phyloP scores from a whole-genome alignment of 2,113 vertebrate species.

The Haemorhous mexicanus region DNA sequence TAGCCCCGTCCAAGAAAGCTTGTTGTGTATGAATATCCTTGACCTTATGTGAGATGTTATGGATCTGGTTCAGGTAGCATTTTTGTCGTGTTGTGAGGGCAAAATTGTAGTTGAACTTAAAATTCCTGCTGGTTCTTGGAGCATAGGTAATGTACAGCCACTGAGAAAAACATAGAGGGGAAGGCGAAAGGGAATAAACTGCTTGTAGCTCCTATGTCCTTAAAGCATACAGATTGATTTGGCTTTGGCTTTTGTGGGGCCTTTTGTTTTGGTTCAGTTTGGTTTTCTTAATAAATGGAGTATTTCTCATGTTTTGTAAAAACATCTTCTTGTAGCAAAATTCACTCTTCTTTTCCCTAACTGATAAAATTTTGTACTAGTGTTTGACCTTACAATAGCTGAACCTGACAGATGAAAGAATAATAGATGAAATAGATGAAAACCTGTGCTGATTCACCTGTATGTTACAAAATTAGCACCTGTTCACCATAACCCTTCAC shows the following conservation, averaged over 20 bases:
- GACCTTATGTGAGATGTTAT: not conserved
- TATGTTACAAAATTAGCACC: not conserved
- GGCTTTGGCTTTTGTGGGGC: not conserved
- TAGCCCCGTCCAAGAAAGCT: not conserved
- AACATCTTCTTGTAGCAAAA: not conserved
- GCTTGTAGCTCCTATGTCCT: not conserved
- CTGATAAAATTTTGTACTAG: not conserved
- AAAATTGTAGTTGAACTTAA: slow-evolving; percentile 21
- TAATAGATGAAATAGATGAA: not conserved
- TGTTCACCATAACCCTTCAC: not conserved
- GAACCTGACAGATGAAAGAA: not conserved
- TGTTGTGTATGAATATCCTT: slow-evolving; percentile 14
- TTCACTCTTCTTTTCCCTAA: not conserved
- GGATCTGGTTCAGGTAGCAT: not conserved
- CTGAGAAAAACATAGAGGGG: not conserved
- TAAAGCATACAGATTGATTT: not conserved
- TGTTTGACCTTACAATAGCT: not conserved
- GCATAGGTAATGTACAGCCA: not conserved
- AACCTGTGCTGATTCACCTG: not conserved
- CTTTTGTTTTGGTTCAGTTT: not conserved
- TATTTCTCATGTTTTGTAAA: not conserved
- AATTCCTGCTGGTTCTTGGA: not conserved
- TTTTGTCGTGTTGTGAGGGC: not conserved
- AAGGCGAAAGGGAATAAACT: not conserved
- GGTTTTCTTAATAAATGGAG: not conserved